A percentile compares a stretch with the other conserved stretches of the same genome.
Evolutionary conservation across 2,113 vertebrate species (phyloP).

Genomic region (Euleptes europaea): DNA sequence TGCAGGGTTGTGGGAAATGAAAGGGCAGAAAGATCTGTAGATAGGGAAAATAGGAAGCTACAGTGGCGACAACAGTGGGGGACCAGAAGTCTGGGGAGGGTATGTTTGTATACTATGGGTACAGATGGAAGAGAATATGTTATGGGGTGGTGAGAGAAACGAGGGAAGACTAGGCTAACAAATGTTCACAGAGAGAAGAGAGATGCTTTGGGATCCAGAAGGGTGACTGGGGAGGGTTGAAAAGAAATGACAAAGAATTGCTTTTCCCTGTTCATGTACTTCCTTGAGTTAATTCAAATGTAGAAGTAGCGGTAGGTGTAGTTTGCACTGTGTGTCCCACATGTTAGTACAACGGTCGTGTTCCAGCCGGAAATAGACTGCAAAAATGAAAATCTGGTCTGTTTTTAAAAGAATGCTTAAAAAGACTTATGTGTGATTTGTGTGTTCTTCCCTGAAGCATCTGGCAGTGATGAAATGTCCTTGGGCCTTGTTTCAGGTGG

Average conservation of each 20-base stretch:
- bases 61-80: too few relatives aligned
- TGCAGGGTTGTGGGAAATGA: too few relatives aligned
- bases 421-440: neutral
- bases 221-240: neutral
- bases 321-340: neutral
- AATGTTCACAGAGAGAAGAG: neutral
- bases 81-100: too few relatives aligned
- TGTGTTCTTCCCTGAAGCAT: neutral
- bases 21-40: too few relatives aligned
- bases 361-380: neutral
- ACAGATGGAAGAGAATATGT: neutral
- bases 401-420: neutral
- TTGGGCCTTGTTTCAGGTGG: conserved; percentile 81
- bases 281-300: too few relatives aligned
- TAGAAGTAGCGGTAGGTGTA: neutral
- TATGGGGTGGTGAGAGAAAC: neutral
- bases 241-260: neutral
- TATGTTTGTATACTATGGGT: neutral
- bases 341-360: neutral
- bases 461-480: neutral
- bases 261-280: neutral
- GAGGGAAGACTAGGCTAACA: neutral
- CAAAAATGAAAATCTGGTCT: neutral
- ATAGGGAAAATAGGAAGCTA: too few relatives aligned
- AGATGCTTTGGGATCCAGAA: neutral